phyloP scores from a whole-genome alignment of 2,888 invertebrate species.

The Lydus trimaculatus region DNA sequence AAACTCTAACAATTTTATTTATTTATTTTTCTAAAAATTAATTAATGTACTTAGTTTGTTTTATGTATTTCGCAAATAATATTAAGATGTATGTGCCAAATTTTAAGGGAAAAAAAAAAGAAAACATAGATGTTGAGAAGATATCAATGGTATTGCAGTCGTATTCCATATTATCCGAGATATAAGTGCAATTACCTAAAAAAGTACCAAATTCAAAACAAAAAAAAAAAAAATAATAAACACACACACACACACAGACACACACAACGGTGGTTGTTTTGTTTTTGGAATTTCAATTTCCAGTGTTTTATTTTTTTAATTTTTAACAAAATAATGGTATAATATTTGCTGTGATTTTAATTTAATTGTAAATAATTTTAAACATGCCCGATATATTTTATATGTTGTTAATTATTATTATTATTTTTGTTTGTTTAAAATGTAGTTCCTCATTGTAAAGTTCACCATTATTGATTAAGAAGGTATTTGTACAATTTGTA shows the following conservation, averaged over 20 bases:
- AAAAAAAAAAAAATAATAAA: too few species aligned
- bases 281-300: conserved; percentile 18
- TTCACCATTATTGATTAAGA: conserved; percentile 53
- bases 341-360: conserved; percentile 54
- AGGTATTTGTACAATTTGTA: conserved; percentile 33
- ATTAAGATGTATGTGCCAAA: conserved; percentile 50
- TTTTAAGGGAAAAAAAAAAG: conserved; percentile 35
- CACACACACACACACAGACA: too few species aligned
- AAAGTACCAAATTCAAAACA: conserved; percentile 47
- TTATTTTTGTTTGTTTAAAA: conserved; percentile 32
- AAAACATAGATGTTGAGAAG: conserved; percentile 31
- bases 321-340: conserved; percentile 24
- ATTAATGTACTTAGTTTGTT: conserved; percentile 8
- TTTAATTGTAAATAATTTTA: conserved; percentile 48
- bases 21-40: background rate
- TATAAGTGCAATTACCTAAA: conserved; percentile 51
- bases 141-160: conserved; percentile 31
- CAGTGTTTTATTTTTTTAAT: conserved; percentile 23
- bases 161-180: conserved; percentile 42
- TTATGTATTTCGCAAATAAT: conserved; percentile 34
- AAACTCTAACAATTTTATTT: too few species aligned
- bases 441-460: conserved; percentile 53
- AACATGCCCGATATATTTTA: conserved; percentile 44
- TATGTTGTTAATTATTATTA: conserved; percentile 40
- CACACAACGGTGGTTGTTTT: conserved; percentile 32